These are phyloP conservation scores for Brachymystax lenok DNA, from an alignment of 2,797 vertebrate genomes.

Conservation along the genomic window DNA sequence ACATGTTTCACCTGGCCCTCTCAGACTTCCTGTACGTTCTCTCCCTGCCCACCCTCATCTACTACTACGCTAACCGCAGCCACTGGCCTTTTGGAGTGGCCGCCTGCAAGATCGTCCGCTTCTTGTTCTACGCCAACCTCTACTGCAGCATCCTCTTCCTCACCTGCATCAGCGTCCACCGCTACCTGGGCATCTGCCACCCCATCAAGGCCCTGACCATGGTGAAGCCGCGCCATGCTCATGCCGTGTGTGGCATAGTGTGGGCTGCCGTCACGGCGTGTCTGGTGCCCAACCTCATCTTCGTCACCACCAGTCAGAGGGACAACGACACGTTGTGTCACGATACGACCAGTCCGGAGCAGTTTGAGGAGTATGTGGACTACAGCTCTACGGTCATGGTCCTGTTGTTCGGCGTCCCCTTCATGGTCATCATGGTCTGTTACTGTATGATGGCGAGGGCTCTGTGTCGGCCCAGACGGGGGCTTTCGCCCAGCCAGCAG, in stretches of 20 bases:
- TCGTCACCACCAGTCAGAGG: constrained; percentile 84
- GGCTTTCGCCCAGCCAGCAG: constrained; percentile 55
- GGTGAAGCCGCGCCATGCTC: constrained; percentile 79
- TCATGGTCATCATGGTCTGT: constrained; percentile 85
- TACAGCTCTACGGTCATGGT: constrained; percentile 88
- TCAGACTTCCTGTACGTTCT: constrained; percentile 90
- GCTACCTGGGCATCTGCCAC: constrained; percentile 92
- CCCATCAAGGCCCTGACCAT: constrained; percentile 80
- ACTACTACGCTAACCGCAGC: constrained; percentile 89
- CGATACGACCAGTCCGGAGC: constrained; percentile 84
- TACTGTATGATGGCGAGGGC: constrained; percentile 87
- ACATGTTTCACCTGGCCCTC: constrained; percentile 91
- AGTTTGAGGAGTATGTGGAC: constrained; percentile 83
- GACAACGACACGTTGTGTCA: constrained; percentile 88
- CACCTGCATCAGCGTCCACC: constrained; percentile 92
- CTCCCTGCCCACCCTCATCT: constrained; percentile 90
- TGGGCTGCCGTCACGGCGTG: constrained; percentile 81
- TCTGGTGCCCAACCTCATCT: constrained; percentile 88
- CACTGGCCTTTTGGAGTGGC: constrained; percentile 89
- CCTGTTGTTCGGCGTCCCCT: constrained; percentile 88
- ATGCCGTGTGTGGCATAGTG: constrained; percentile 77
- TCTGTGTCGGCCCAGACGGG: constrained; percentile 73
- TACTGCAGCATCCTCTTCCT: constrained; percentile 96
- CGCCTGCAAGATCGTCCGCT: constrained; percentile 85
- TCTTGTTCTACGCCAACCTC: constrained; percentile 93